Evolutionary conservation across 2,888 invertebrate genomes (phyloP).

Genomic region (Tubulanus polymorphus): DNA sequence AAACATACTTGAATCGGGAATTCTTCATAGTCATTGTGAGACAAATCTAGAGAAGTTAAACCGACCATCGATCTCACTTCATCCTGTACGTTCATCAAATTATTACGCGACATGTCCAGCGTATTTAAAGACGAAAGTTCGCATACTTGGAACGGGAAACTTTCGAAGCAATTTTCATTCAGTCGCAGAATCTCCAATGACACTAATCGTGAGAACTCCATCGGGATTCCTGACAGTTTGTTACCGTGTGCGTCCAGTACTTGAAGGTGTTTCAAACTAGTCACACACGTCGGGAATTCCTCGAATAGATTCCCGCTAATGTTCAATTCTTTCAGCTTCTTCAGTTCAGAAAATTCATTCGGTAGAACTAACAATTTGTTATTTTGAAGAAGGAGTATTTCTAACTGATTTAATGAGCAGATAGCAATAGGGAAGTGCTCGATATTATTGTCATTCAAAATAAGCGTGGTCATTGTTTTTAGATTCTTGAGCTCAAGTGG

Average conservation of each 20-base stretch:
- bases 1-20: slow-evolving; percentile 40
- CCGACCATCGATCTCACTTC: slow-evolving; percentile 75
- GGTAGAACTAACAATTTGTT: slow-evolving; percentile 35
- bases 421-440: slow-evolving; percentile 30
- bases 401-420: slow-evolving; percentile 30
- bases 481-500: slow-evolving; percentile 44
- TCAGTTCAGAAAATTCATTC: slow-evolving; percentile 34
- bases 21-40: slow-evolving; percentile 39
- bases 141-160: slow-evolving; percentile 32
- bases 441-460: slow-evolving; percentile 36
- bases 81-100: slow-evolving; percentile 32
- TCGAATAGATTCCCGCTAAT: slow-evolving; percentile 34
- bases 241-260: slow-evolving; percentile 33
- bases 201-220: slow-evolving; percentile 30
- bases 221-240: slow-evolving; percentile 27
- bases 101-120: slow-evolving; percentile 35
- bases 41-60: slow-evolving; percentile 36
- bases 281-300: slow-evolving; percentile 32
- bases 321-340: slow-evolving; percentile 33
- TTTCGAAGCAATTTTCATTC: slow-evolving; percentile 28
- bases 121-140: slow-evolving; percentile 24
- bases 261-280: slow-evolving; percentile 27
- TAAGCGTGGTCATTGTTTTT: slow-evolving; percentile 32
- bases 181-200: slow-evolving; percentile 29
- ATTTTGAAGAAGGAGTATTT: slow-evolving; percentile 25